These are phyloP conservation scores for Allacma fusca DNA, from an alignment of 2,888 invertebrate genomes.

Conservation along the genomic window DNA sequence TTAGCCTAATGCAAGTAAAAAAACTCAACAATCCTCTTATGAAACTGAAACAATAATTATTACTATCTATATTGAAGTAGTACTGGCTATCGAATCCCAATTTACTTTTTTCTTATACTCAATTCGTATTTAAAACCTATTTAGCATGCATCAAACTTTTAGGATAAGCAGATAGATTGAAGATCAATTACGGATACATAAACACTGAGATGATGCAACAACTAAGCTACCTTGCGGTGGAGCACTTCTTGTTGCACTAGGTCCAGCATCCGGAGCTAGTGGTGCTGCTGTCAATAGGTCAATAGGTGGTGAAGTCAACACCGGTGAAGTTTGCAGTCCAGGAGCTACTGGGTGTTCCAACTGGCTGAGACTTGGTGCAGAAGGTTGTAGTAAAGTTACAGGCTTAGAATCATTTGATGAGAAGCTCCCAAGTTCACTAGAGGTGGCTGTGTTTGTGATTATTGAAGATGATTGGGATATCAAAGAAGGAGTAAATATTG, in stretches of 20 bases:
- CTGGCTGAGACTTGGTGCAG: not conserved
- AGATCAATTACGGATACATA: too few species aligned
- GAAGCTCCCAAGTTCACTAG: not conserved
- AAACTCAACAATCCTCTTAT: too few species aligned
- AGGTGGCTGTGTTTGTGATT: not conserved
- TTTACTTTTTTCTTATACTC: too few species aligned
- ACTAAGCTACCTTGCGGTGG: constrained; percentile 10
- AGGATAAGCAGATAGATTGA: too few species aligned
- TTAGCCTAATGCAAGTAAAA: too few species aligned
- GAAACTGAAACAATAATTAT: too few species aligned
- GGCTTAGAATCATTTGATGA: not conserved
- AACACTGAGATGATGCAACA: too few species aligned
- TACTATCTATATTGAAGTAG: too few species aligned
- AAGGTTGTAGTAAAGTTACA: not conserved
- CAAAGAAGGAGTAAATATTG: not conserved
- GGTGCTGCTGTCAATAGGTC: not conserved
- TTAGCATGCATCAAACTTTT: too few species aligned
- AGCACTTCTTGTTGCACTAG: not conserved
- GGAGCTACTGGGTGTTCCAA: not conserved
- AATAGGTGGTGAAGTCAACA: not conserved
- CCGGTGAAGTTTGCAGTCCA: not conserved
- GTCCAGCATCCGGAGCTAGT: constrained; percentile 28
- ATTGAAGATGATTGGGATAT: not conserved
- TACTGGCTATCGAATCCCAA: too few species aligned
- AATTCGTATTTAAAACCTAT: too few species aligned